These are phyloP conservation scores for Chinchilla lanigera DNA, from an alignment of 2,113 vertebrate genomes.

Conservation along the genomic window DNA sequence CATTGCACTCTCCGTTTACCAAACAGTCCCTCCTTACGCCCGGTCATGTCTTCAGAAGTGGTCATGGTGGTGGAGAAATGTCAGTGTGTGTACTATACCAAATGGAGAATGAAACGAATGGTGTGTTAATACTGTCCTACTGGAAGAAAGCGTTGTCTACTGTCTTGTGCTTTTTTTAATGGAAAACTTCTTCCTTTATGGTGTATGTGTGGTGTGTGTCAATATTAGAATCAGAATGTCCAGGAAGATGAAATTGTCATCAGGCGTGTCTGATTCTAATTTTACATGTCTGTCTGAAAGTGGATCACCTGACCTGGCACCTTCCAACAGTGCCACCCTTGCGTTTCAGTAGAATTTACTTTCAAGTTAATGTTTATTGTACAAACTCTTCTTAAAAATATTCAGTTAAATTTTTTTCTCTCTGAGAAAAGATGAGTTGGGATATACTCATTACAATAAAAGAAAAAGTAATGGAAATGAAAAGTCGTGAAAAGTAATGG, in stretches of 20 bases:
- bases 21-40: too few species aligned
- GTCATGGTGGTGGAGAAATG: not conserved
- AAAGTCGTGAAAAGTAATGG: not conserved
- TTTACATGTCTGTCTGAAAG: not conserved
- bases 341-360: not conserved
- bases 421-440: not conserved
- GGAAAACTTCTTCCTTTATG: not conserved
- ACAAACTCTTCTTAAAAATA: not conserved
- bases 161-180: not conserved
- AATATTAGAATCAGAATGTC: not conserved
- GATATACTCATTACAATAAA: not conserved
- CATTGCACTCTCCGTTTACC: too few species aligned
- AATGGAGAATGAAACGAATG: not conserved
- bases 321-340: not conserved
- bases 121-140: not conserved
- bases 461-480: not conserved
- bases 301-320: not conserved
- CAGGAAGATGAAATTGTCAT: not conserved
- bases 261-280: not conserved
- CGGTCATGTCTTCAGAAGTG: not conserved
- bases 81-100: not conserved
- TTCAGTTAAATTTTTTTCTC: not conserved
- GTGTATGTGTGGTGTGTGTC: not conserved
- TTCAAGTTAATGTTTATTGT: not conserved
- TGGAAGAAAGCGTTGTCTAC: not conserved